Percentiles rank a stretch among this genome's conserved stretches.
These are phyloP conservation scores for Pluvianellus socialis DNA, from an alignment of 2,113 vertebrate species.

Conservation along the genomic window DNA sequence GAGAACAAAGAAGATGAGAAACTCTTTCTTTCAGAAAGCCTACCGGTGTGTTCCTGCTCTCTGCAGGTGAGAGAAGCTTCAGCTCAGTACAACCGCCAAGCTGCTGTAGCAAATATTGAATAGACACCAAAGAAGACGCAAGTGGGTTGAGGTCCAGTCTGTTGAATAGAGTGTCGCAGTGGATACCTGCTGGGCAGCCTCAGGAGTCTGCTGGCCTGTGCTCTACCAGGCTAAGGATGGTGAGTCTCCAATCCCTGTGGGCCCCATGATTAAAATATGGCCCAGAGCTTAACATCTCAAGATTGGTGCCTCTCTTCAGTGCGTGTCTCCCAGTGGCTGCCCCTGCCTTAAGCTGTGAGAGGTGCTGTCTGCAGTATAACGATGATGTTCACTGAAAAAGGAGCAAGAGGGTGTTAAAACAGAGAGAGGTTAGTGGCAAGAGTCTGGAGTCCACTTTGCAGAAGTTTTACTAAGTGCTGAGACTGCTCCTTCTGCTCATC, in stretches of 20 bases:
- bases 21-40: neutral
- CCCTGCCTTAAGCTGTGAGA: neutral
- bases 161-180: neutral
- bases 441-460: neutral
- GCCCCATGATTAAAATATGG: neutral
- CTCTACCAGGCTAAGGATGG: neutral
- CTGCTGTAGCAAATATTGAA: neutral
- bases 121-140: neutral
- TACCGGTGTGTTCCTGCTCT: neutral
- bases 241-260: neutral
- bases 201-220: neutral
- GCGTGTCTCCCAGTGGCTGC: neutral
- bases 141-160: neutral
- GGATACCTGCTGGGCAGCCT: neutral
- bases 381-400: neutral
- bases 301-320: neutral
- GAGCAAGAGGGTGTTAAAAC: neutral
- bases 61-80: neutral
- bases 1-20: neutral
- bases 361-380: neutral
- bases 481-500: neutral
- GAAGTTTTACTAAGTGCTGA: neutral
- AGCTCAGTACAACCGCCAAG: neutral
- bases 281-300: fast-evolving
- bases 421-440: neutral